These are phyloP conservation scores for Cassiopea andromeda DNA, from an alignment of 30 jellyfish, hydroid and myxozoan genomes.

Conservation along the genomic window DNA sequence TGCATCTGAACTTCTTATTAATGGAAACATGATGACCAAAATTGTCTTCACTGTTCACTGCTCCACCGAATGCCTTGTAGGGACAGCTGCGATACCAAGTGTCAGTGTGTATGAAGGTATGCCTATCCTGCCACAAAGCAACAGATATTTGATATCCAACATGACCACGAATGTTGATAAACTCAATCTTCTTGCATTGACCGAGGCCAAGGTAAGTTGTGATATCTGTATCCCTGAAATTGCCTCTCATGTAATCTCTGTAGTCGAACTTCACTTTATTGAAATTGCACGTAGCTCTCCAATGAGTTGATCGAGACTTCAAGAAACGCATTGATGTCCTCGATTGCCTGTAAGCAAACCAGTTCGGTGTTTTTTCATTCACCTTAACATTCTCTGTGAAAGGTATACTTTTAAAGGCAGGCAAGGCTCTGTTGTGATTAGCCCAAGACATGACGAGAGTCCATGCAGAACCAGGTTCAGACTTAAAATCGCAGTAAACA, in stretches of 20 bases:
- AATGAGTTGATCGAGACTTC: not conserved
- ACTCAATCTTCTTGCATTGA: constrained; percentile 15
- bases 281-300: constrained; percentile 24
- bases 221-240: not conserved
- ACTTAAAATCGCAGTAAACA: constrained; percentile 41
- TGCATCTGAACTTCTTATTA: constrained; percentile 11
- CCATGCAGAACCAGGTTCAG: constrained; percentile 66
- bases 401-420: not conserved
- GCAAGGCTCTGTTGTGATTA: not conserved
- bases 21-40: not conserved
- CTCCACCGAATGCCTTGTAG: not conserved
- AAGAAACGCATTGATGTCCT: not conserved
- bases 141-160: not conserved
- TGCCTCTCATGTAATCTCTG: constrained; percentile 17
- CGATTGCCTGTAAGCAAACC: constrained; percentile 14
- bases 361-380: constrained; percentile 38
- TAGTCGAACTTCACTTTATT: not conserved
- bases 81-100: not conserved
- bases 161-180: constrained; percentile 10
- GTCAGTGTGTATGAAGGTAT: not conserved
- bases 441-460: constrained; percentile 50
- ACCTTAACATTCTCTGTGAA: constrained; percentile 19
- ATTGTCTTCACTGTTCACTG: constrained; percentile 20
- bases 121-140: not conserved
- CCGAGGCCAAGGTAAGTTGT: not conserved